phyloP scores from a whole-genome alignment of 2,888 invertebrate genomes.

The Cantharis rufa region DNA sequence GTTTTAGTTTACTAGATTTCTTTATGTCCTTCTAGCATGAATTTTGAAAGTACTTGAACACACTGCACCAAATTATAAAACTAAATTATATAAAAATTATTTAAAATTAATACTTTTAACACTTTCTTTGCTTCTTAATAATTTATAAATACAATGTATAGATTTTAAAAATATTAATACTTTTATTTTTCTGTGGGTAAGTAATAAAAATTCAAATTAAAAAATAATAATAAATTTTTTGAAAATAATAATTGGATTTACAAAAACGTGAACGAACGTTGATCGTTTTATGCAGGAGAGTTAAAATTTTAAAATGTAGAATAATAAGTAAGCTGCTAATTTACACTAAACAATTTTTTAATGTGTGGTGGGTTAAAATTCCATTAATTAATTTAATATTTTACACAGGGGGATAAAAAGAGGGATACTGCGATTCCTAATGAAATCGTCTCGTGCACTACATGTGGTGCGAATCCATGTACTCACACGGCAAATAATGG shows the following conservation, averaged over 20 bases:
- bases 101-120: constrained; percentile 1
- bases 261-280: neutral
- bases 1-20: neutral
- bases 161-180: neutral
- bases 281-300: neutral
- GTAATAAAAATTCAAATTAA: neutral
- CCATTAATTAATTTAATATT: neutral
- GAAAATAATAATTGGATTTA: neutral
- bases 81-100: neutral
- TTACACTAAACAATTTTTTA: neutral
- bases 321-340: neutral
- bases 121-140: neutral
- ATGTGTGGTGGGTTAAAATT: constrained; percentile 5
- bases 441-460: constrained; percentile 83
- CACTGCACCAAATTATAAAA: constrained; percentile 8
- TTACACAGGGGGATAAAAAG: constrained; percentile 79
- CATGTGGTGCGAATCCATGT: constrained; percentile 81
- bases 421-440: constrained; percentile 76
- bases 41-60: neutral
- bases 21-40: constrained; percentile 1
- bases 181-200: neutral
- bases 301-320: neutral
- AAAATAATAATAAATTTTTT: neutral
- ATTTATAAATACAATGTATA: neutral
- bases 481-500: constrained; percentile 87